Evolutionary conservation across 2,113 vertebrate species (phyloP).

Genomic region (Coracopsis vasa): DNA sequence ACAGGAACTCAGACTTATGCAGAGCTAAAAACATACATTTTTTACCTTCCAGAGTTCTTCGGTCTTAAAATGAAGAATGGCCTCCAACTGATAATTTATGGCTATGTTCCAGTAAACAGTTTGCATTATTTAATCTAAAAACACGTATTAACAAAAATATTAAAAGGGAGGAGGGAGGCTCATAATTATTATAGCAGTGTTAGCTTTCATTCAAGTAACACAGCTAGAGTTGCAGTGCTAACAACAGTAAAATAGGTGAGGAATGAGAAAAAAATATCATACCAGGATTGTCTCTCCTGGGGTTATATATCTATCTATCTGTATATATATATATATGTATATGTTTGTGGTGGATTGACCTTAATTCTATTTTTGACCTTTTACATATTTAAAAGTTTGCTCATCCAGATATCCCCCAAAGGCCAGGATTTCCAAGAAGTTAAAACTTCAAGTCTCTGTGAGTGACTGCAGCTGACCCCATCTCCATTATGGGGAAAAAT

Average conservation of each 20-base stretch:
- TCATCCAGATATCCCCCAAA: not conserved
- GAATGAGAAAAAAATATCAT: not conserved
- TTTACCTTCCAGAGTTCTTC: not conserved
- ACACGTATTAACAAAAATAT: not conserved
- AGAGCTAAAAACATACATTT: not conserved
- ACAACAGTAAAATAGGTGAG: not conserved
- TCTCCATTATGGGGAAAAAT: not conserved
- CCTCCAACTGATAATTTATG: not conserved
- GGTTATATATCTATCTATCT: too few relatives aligned
- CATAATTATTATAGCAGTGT: not conserved
- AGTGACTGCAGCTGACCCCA: not conserved
- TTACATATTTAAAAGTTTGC: not conserved
- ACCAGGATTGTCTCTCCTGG: not conserved
- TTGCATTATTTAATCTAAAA: not conserved
- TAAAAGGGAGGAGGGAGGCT: not conserved
- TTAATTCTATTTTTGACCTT: not conserved
- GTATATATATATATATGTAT: fast-evolving
- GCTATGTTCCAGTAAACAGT: not conserved
- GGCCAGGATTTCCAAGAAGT: not conserved
- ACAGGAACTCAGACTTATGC: not conserved
- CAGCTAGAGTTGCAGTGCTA: not conserved
- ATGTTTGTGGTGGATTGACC: not conserved
- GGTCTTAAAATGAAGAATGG: not conserved
- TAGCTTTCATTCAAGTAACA: not conserved
- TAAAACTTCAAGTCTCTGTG: not conserved